Base-by-base conservation (phyloP, 1,140 invertebrate species). In the Cydia fagiglandana region DNA sequence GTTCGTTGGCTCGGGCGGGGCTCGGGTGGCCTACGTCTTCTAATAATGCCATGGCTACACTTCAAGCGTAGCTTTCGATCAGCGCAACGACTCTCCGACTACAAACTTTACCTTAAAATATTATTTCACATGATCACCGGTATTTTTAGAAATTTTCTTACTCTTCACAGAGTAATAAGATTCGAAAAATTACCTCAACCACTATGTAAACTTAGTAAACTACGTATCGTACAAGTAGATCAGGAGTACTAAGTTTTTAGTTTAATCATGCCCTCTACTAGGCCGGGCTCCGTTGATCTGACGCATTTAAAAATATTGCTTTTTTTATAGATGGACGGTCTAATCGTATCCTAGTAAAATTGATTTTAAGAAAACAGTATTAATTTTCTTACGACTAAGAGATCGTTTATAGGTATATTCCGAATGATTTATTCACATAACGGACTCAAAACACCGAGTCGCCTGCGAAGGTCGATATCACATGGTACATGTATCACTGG, bases 151-250 rank as follows among this genome's bases (percentile, higher is more conserved):
- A 75, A 81, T 81, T 84, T 88, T 81, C 83, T 15, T 81, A 70
- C 66, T 41, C 66, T 76, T 80, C 74, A 17, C n/a, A 79, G 78
- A 80, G 77, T 78, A 82, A 83, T 85, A 85, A 88, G 83, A 89
- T 38, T 83, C 83, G n/a, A 85, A 86, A 85, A 82, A 84, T 85
- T 84, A 74, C 79, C 85, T 89, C 86, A 90, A 85, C 79, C 79
- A 84, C 85, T 90, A 86, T 78, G 79, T 78, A 86, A 84, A 85
- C 86, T 86, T 89, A 88, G 81, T 82, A 87, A 80, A 86, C 88
- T 91, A 91, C 84, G 84, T 81, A 85, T 84, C 82, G 4, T 83
- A 86, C 87, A 84, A 87, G 82, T 88, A 87, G 85, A 86, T 87
- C 83, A 85, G 85, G 80, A 88, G 80, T 86, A 88, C 86, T 91